Evolutionary conservation across 2,113 vertebrate genomes (phyloP).

Genomic region (Cariama cristata): DNA sequence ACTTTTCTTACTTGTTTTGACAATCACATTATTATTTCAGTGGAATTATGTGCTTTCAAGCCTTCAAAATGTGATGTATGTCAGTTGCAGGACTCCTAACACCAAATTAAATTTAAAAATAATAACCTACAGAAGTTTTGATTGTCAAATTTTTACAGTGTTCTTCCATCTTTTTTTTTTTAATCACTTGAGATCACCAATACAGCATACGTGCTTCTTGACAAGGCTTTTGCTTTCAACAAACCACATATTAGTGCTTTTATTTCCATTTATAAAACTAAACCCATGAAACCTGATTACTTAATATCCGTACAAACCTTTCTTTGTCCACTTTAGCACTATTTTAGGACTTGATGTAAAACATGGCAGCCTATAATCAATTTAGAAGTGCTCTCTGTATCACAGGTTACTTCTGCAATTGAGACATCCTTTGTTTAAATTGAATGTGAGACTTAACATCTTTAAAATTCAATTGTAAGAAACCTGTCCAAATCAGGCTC

Average conservation of each 20-base stretch:
- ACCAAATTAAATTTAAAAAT: background rate
- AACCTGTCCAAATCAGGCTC: background rate
- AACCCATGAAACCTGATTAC: background rate
- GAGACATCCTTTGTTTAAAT: background rate
- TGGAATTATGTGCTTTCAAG: background rate
- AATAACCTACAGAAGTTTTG: background rate
- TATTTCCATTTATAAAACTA: background rate
- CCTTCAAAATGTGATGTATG: background rate
- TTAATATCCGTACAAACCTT: background rate
- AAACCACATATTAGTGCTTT: background rate
- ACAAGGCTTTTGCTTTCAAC: background rate
- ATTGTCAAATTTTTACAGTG: background rate
- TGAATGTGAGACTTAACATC: rapidly evolving
- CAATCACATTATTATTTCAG: background rate
- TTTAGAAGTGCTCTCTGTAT: background rate
- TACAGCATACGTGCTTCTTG: background rate
- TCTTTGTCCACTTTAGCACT: background rate
- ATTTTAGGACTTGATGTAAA: background rate
- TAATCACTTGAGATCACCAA: background rate
- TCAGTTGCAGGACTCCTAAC: background rate
- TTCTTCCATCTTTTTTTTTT: background rate
- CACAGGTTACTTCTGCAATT: background rate
- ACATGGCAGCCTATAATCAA: background rate
- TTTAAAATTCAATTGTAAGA: background rate
- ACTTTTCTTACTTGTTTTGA: background rate